Conservation (phyloP, 2,888 invertebrate genomes). For the Neoscelio sp. region DNA sequence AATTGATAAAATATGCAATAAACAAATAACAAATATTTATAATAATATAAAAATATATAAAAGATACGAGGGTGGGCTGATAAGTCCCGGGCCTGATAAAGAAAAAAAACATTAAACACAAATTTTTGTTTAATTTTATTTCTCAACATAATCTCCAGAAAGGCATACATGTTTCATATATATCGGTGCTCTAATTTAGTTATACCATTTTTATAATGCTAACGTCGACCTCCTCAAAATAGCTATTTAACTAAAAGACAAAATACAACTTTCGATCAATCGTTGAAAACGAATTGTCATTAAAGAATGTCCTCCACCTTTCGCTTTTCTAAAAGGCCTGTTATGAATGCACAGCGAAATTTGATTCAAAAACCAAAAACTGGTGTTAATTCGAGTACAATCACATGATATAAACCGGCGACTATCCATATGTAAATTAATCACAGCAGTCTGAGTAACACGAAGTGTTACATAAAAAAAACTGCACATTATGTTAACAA, state of each 20-base stretch:
- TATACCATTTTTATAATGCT: no score
- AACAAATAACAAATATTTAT: background rate
- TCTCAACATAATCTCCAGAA: no score
- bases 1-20: no score
- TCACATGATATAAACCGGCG: background rate
- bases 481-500: slow-evolving; percentile 9
- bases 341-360: slow-evolving; percentile 8
- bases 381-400: slow-evolving; percentile 26
- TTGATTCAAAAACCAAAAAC: background rate
- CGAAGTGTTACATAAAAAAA: slow-evolving; percentile 30
- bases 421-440: slow-evolving; percentile 46
- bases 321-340: slow-evolving; percentile 17
- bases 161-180: no score
- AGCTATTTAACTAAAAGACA: no score
- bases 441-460: slow-evolving; percentile 21
- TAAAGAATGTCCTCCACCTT: slow-evolving; percentile 58
- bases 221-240: no score
- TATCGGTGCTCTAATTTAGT: no score
- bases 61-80: no score
- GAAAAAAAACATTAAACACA: no score
- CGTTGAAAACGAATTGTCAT: slow-evolving; percentile 15
- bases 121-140: background rate
- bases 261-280: slow-evolving; percentile 30
- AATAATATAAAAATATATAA: background rate
- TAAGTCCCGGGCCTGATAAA: no score